These are phyloP conservation scores for Pteria penguin DNA, from an alignment of 2,888 invertebrate genomes.

Conservation along the genomic window DNA sequence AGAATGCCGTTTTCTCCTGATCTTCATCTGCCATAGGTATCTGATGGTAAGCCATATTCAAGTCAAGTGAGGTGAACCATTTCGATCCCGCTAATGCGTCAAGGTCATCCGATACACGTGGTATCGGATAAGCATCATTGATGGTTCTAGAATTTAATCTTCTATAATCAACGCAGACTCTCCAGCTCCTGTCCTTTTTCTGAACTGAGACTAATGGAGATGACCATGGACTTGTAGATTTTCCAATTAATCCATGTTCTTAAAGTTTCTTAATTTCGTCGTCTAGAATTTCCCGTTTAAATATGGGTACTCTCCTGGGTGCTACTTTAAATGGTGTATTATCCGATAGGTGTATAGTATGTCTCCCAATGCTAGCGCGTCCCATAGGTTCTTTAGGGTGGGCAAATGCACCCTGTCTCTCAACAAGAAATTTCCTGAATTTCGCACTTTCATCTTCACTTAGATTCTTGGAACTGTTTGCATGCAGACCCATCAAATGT, in stretches of 20 bases:
- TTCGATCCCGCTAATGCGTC: conserved; percentile 19
- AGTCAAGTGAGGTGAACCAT: conserved; percentile 31
- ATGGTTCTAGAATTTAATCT: conserved; percentile 18
- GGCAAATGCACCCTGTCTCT: conserved; percentile 12
- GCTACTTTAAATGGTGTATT: too few relatives aligned
- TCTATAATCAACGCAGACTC: conserved; percentile 31
- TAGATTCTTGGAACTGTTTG: background rate
- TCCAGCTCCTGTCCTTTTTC: conserved; percentile 28
- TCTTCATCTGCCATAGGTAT: conserved; percentile 8
- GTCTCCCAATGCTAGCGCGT: too few relatives aligned
- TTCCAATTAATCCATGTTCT: conserved; percentile 10
- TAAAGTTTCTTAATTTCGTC: conserved; percentile 23
- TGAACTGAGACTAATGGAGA: conserved; percentile 20
- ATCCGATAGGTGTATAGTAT: conserved; percentile 15
- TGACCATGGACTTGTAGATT: too few relatives aligned
- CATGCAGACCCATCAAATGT: background rate
- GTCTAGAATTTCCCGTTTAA: conserved; percentile 9
- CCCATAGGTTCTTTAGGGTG: conserved; percentile 2
- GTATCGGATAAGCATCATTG: conserved; percentile 23
- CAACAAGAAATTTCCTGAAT: conserved; percentile 8
- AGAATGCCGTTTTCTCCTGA: conserved; percentile 28
- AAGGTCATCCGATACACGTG: conserved; percentile 4
- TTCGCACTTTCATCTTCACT: background rate
- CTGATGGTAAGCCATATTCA: conserved; percentile 18
- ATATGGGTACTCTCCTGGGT: conserved; percentile 8